These are phyloP conservation scores for Blastomussa wellsi DNA, from an alignment of 92 coral and sea anemone genomes.

Conservation along the genomic window DNA sequence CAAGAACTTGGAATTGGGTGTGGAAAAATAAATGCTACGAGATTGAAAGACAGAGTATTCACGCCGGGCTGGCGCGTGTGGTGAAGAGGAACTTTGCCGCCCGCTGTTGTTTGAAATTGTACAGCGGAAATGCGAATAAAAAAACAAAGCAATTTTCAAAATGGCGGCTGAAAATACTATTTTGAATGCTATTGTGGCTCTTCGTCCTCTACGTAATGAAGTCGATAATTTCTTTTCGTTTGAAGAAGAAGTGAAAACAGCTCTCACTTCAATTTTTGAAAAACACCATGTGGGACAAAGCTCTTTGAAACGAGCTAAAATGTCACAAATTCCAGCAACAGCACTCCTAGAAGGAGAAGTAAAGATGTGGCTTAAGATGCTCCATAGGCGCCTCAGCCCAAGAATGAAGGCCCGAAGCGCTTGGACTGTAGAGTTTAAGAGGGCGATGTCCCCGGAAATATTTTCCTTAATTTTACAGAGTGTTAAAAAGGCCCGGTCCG, in stretches of 20 bases:
- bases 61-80: conserved; percentile 19
- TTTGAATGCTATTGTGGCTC: conserved; percentile 4
- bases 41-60: conserved; percentile 45
- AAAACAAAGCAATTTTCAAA: background rate
- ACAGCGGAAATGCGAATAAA: conserved; percentile 19
- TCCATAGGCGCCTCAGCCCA: too few relatives aligned
- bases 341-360: conserved; percentile 39
- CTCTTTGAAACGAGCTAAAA: conserved; percentile 34
- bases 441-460: too few relatives aligned
- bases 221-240: too few relatives aligned
- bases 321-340: conserved; percentile 28
- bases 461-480: too few relatives aligned
- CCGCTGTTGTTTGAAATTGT: conserved; percentile 11
- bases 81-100: conserved; percentile 33
- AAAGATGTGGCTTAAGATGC: conserved; percentile 48
- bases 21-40: conserved; percentile 39
- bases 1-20: conserved; percentile 44
- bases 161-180: conserved; percentile 8
- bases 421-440: too few relatives aligned
- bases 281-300: conserved; percentile 15
- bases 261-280: too few relatives aligned
- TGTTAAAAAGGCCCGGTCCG: too few relatives aligned
- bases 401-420: too few relatives aligned
- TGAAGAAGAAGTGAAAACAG: too few relatives aligned
- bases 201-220: conserved; percentile 28